Conservation (phyloP, 1,140 invertebrate species). For the Mercenaria mercenaria region DNA sequence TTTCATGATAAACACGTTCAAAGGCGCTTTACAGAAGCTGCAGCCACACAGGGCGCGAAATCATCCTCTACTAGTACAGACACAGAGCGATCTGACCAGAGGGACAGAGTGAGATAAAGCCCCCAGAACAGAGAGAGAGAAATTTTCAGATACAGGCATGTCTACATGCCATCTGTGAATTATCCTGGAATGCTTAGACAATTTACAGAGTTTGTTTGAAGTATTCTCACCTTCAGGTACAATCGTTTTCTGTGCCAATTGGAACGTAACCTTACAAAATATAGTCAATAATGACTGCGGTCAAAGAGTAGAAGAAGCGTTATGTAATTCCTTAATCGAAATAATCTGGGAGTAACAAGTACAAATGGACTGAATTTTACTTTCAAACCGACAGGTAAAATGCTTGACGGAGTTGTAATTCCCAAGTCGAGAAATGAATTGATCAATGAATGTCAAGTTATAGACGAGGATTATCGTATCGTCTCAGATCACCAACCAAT, state of each 20-base stretch:
- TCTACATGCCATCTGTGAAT: not conserved
- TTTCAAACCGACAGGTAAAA: not conserved
- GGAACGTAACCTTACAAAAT: not conserved
- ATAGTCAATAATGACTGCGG: not conserved
- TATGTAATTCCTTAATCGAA: not conserved
- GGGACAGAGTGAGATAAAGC: too few relatives aligned
- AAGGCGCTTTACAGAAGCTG: too few relatives aligned
- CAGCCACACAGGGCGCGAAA: too few relatives aligned
- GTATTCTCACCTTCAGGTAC: not conserved
- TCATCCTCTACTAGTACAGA: too few relatives aligned
- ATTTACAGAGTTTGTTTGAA: not conserved
- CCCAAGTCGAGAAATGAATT: not conserved
- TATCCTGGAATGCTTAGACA: not conserved
- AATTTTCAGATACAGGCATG: too few relatives aligned
- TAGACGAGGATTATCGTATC: not conserved
- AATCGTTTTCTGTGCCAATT: not conserved
- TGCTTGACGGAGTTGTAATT: not conserved
- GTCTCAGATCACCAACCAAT: not conserved
- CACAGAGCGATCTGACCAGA: too few relatives aligned
- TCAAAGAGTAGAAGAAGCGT: not conserved
- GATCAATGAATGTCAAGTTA: not conserved
- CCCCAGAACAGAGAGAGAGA: too few relatives aligned
- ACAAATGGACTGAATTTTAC: not conserved
- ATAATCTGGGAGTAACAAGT: not conserved
- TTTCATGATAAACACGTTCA: too few relatives aligned